Evolutionary conservation across 2,797 vertebrate species (phyloP), one percentile per base, ranked within the genome.

Genomic region (Alcedo atthis): DNA sequence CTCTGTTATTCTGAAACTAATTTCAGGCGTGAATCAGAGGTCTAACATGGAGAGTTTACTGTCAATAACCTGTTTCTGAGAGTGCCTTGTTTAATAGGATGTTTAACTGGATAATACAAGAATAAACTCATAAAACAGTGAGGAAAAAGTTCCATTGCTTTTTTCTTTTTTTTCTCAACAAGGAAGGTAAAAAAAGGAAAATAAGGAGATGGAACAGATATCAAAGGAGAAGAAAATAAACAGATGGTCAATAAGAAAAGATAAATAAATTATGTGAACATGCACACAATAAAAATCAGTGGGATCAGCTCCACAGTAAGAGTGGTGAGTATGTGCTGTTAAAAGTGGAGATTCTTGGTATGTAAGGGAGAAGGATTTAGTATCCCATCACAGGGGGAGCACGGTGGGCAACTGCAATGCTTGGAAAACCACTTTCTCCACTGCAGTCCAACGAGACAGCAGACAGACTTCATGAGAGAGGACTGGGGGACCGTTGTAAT

Each of bases 1-100:
- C 58, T 95, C 55, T 89, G 58, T 77, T 93, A 37, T 81, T 94
- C 91, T 92, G 76, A 73, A 92, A 85, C 87, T 89, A 85, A 94
- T 93, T 94, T 94, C 76, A 81, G 91, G 85, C 67, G 70, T 10
- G 22, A 92, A 89, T 58, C 51, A 46, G 49, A 91, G 43, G 49
- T 30, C 35, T 85, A 89, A 87, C 66, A 70, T 86, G 69, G 48
- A 87, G 76, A 95, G 58, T 58, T 83, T 90, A 85, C 73, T 87
- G 43, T 64, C 89, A 93, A 40, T 93, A 93, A 75, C 54, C 40
- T 22, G 24, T 68, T 82, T 33, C 40, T 73, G 73, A 89, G 58
- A 73, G 9, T 73, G 57, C 8, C 49, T 63, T 85, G 26, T 89
- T 96, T 91, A 94, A 89, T 54, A n/a, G 74, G 82, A 93, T 89